Evolutionary conservation across 1,140 invertebrate genomes (phyloP).

Genomic region (Bombus soroeensis): DNA sequence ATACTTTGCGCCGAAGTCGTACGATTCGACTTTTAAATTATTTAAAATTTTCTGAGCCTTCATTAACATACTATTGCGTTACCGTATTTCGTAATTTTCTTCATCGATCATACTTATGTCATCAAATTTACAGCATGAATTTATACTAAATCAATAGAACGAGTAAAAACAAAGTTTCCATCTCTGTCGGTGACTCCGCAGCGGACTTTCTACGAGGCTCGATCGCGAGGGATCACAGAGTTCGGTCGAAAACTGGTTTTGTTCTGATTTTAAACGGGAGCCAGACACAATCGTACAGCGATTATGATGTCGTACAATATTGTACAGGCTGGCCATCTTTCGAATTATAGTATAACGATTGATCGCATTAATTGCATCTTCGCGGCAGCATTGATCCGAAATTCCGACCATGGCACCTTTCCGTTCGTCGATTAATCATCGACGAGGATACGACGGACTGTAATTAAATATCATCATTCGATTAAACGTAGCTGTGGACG

Average conservation of each 20-base stretch:
- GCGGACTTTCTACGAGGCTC: background rate
- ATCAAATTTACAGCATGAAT: background rate
- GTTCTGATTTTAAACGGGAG: background rate
- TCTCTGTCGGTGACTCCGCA: background rate
- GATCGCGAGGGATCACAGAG: background rate
- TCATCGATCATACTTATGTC: background rate
- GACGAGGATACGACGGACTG: conserved; percentile 29
- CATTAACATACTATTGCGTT: background rate
- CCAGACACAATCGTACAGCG: background rate
- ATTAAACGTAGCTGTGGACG: conserved; percentile 54
- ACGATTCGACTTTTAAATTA: background rate
- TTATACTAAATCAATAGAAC: background rate
- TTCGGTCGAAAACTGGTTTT: conserved; percentile 4
- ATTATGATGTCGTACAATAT: conserved; percentile 23
- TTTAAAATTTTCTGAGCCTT: background rate
- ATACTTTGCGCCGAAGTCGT: background rate
- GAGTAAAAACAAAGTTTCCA: background rate
- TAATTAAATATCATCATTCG: conserved; percentile 65
- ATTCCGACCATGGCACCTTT: conserved; percentile 35
- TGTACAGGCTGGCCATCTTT: background rate
- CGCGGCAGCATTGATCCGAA: conserved; percentile 8
- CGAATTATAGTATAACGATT: conserved; percentile 22
- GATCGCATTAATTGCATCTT: conserved; percentile 19
- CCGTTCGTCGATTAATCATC: conserved; percentile 59
- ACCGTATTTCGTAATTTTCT: background rate